Evolutionary conservation across 1,140 invertebrate genomes (phyloP).

Genomic region (Steinernema feltiae): DNA sequence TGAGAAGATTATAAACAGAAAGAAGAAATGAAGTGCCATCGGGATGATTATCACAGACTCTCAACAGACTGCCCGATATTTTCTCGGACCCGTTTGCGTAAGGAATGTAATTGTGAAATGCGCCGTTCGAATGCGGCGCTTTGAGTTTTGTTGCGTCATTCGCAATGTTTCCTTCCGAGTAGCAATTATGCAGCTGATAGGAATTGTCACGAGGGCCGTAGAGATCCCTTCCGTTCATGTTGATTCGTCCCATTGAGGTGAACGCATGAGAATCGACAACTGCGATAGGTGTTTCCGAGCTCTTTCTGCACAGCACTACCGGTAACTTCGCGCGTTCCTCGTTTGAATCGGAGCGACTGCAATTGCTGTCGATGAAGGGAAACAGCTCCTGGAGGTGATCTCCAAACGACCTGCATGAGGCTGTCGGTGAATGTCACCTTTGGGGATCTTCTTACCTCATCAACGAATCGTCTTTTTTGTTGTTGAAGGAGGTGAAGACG

Average conservation of each 20-base stretch:
- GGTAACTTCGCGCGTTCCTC: background rate
- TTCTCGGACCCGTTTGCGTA: background rate
- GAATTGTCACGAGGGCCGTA: background rate
- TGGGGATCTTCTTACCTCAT: background rate
- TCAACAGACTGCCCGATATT: background rate
- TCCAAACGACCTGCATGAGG: slow-evolving; percentile 50
- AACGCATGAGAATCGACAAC: background rate
- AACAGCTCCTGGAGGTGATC: slow-evolving; percentile 46
- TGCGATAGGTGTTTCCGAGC: background rate
- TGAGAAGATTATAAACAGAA: background rate
- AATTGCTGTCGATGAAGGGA: slow-evolving; percentile 47
- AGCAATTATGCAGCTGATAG: background rate
- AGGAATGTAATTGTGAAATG: background rate
- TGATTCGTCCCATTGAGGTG: background rate
- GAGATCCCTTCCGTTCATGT: background rate
- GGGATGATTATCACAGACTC: background rate
- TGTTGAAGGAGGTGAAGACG: slow-evolving; percentile 7
- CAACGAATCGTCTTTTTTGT: slow-evolving; percentile 14
- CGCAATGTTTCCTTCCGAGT: background rate
- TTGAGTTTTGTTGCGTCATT: background rate
- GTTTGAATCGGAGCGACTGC: slow-evolving; percentile 3
- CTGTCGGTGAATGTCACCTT: background rate
- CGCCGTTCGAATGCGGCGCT: background rate
- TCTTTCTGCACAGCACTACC: background rate
- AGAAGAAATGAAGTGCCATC: background rate